Evolutionary conservation across 1,140 invertebrate genomes (phyloP), one percentile per base, ranked within the genome.

Genomic region (Amyelois transitella): DNA sequence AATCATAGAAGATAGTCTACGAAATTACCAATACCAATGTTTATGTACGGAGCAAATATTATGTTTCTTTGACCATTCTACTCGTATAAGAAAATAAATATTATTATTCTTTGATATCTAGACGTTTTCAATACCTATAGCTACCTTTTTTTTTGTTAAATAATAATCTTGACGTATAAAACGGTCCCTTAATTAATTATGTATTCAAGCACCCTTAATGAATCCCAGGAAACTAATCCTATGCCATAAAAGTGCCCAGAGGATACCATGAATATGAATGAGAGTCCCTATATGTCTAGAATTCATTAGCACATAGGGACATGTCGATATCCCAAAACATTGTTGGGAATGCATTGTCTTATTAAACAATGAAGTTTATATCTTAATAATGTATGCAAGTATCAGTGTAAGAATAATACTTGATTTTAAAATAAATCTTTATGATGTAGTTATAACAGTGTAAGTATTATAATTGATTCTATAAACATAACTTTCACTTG

Each of bases 341-440:
- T 59, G 53, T 54, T 66, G 66, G 64, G 64, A 72, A 71, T 67
- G 68, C 70, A 84, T 84, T 81, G 78, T 84, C 66, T 74, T 66
- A 28, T 43, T 45, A 69, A 72, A 79, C 73, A 79, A 76, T 77
- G 66, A 75, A 72, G 70, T 62, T 65, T 43, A 20, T 58, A 60
- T 38, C 32, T 38, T 38, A 14, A 38, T 38, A 14, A 14, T 38
- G 32, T 14, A 10, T 38, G 12, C 25, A 1, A 10, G 12, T 12
- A 4, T 28, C 22, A 24, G 8, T 24, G 22, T 24, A 24, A 24
- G 22, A n/a, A n/a, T n/a, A n/a, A n/a, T 24, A 24, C 22, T 24
- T 24, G 12, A 8, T 38, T n/a, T n/a, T n/a, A n/a, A n/a, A n/a
- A n/a, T n/a, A n/a, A 38, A 38, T 38, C 1, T 14, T 1, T 38